phyloP scores from a whole-genome alignment of 2,888 invertebrate genomes.

The Drosophila greeni region DNA sequence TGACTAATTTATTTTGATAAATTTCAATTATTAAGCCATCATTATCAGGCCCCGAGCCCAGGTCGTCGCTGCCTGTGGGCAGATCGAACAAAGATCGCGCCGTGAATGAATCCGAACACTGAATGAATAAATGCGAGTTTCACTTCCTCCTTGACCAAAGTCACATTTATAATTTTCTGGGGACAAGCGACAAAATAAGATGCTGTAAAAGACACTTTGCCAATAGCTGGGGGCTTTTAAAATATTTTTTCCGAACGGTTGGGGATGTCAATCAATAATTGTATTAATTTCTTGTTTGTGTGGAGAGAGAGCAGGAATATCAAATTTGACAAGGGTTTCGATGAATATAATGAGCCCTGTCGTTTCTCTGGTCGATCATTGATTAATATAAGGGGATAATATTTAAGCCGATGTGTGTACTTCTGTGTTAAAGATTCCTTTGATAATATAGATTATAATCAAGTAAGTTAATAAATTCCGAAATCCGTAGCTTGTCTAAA shows the following conservation, averaged over 20 bases:
- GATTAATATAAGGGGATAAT: slow-evolving; percentile 26
- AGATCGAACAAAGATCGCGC: slow-evolving; percentile 13
- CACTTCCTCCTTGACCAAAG: slow-evolving; percentile 27
- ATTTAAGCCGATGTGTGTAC: slow-evolving; percentile 3
- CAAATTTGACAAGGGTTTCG: slow-evolving; percentile 28
- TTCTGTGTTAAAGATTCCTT: not conserved
- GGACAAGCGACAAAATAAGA: slow-evolving; percentile 14
- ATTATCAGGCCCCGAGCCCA: slow-evolving; percentile 28
- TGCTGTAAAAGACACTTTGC: slow-evolving; percentile 35
- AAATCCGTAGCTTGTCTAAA: not conserved
- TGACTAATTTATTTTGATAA: slow-evolving; percentile 62
- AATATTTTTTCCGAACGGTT: slow-evolving; percentile 49
- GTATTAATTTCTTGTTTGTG: slow-evolving; percentile 9
- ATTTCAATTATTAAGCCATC: slow-evolving; percentile 66
- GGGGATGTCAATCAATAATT: slow-evolving; percentile 52
- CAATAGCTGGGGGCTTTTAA: slow-evolving; percentile 48
- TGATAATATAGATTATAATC: not conserved
- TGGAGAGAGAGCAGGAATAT: slow-evolving; percentile 12
- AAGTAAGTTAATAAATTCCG: not conserved
- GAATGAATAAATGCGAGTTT: slow-evolving; percentile 50
- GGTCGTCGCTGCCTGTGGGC: slow-evolving; percentile 9
- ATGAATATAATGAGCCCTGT: slow-evolving; percentile 29
- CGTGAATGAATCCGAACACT: slow-evolving; percentile 45
- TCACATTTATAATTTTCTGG: slow-evolving; percentile 1
- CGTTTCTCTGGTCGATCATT: slow-evolving; percentile 18